These are phyloP conservation scores for Centropyge bicolor DNA, from an alignment of 2,797 vertebrate species.

Conservation along the genomic window DNA sequence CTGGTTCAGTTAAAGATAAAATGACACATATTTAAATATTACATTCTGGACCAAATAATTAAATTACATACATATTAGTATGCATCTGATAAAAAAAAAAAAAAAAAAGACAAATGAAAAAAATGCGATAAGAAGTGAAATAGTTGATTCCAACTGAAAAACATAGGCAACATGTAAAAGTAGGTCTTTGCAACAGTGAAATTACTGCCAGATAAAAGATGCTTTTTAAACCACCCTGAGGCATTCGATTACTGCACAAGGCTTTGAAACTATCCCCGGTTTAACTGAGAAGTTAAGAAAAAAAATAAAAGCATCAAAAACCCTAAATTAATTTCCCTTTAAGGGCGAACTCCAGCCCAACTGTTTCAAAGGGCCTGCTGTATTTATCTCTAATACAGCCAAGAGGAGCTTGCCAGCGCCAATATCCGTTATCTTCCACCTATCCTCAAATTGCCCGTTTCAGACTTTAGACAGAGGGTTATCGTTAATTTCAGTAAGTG, in stretches of 20 bases:
- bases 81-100: conserved; percentile 42
- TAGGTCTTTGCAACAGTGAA: conserved; percentile 21
- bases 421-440: conserved; percentile 53
- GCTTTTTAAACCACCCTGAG: conserved; percentile 48
- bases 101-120: conserved; percentile 10
- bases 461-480: conserved; percentile 69
- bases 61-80: conserved; percentile 22
- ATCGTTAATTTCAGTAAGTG: conserved; percentile 67
- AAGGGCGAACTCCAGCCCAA: conserved; percentile 46
- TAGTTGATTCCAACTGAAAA: conserved; percentile 13
- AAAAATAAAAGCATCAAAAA: conserved; percentile 41
- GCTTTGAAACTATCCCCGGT: conserved; percentile 60
- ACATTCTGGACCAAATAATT: conserved; percentile 8
- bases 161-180: conserved; percentile 9
- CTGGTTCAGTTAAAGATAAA: neutral
- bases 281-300: conserved; percentile 61
- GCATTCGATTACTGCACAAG: conserved; percentile 45
- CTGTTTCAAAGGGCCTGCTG: conserved; percentile 45
- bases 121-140: conserved; percentile 22
- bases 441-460: conserved; percentile 64
- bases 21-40: neutral
- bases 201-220: conserved; percentile 38
- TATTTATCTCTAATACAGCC: conserved; percentile 51
- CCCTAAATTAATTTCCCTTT: conserved; percentile 57
- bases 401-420: conserved; percentile 25